These are phyloP conservation scores for Ischnus inquisitorius DNA, from an alignment of 2,888 invertebrate species.

Conservation along the genomic window DNA sequence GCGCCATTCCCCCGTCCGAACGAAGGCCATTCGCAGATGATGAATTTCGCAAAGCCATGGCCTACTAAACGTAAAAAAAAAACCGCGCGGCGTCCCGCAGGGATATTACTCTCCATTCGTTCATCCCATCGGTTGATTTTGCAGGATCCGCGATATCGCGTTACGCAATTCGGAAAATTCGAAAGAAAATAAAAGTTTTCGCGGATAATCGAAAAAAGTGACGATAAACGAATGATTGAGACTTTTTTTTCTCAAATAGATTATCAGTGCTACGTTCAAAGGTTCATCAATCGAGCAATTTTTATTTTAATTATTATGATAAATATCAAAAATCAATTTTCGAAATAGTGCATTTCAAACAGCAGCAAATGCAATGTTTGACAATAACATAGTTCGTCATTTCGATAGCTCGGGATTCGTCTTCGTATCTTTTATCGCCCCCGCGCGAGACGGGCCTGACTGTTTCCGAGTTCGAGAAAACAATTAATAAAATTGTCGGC, in stretches of 20 bases:
- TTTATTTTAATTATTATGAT: too few relatives aligned
- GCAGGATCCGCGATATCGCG: conserved; percentile 52
- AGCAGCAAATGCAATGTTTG: neutral
- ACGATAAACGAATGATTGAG: neutral
- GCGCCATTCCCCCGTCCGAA: conserved; percentile 30
- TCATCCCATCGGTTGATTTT: conserved; percentile 49
- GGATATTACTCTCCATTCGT: conserved; percentile 32
- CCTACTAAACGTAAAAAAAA: conserved; percentile 72
- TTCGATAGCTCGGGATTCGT: too few relatives aligned
- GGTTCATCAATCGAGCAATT: too few relatives aligned
- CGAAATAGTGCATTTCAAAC: too few relatives aligned
- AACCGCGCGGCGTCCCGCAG: conserved; percentile 40
- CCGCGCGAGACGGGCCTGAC: too few relatives aligned
- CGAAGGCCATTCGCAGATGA: conserved; percentile 74
- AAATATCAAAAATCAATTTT: too few relatives aligned
- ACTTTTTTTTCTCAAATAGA: neutral
- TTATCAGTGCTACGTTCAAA: too few relatives aligned
- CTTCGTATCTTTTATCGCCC: too few relatives aligned
- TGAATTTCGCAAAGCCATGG: conserved; percentile 78
- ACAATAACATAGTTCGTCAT: neutral
- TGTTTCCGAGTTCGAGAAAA: conserved; percentile 32
- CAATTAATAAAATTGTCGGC: conserved; percentile 34
- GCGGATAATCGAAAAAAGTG: neutral
- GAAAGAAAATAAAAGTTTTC: conserved; percentile 65
- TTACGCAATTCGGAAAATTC: conserved; percentile 56